Percentiles rank a stretch among this genome's conserved stretches.
Evolutionary conservation across 1,140 invertebrate genomes (phyloP).

Genomic region (Mercenaria mercenaria): DNA sequence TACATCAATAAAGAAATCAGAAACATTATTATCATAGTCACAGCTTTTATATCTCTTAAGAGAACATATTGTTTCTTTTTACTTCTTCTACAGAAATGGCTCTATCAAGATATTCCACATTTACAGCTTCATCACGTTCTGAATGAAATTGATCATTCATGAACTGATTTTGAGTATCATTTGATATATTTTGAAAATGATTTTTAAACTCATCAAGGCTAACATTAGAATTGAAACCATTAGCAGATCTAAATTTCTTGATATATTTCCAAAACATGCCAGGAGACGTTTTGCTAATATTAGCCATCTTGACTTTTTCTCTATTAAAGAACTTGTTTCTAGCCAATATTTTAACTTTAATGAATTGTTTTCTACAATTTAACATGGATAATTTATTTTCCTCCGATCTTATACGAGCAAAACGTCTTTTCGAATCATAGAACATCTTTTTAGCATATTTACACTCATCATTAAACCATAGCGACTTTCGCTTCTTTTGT

Average conservation of each 20-base stretch:
- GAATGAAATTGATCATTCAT: background rate
- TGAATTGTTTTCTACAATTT: conserved; percentile 1
- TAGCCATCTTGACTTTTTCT: conserved; percentile 23
- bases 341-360: conserved; percentile 18
- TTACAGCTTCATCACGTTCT: conserved; percentile 11
- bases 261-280: conserved; percentile 41
- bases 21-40: conserved; percentile 1
- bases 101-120: conserved; percentile 45
- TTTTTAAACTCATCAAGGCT: conserved; percentile 44
- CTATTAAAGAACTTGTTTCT: conserved; percentile 25
- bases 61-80: conserved; percentile 23
- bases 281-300: conserved; percentile 35
- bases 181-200: conserved; percentile 30
- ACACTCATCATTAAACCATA: conserved; percentile 49
- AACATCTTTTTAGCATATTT: conserved; percentile 19
- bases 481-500: conserved; percentile 36
- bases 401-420: background rate
- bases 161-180: conserved; percentile 1
- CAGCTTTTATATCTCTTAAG: conserved; percentile 26
- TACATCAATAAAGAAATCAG: conserved; percentile 37
- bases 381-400: conserved; percentile 30
- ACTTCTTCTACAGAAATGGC: conserved; percentile 24
- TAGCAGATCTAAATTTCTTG: conserved; percentile 16
- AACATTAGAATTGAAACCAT: conserved; percentile 13
- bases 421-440: conserved; percentile 15